Percentiles rank a stretch among this genome's conserved stretches.
These are phyloP conservation scores for Myiopsitta monachus DNA, from an alignment of 2,113 vertebrate species.

Conservation along the genomic window DNA sequence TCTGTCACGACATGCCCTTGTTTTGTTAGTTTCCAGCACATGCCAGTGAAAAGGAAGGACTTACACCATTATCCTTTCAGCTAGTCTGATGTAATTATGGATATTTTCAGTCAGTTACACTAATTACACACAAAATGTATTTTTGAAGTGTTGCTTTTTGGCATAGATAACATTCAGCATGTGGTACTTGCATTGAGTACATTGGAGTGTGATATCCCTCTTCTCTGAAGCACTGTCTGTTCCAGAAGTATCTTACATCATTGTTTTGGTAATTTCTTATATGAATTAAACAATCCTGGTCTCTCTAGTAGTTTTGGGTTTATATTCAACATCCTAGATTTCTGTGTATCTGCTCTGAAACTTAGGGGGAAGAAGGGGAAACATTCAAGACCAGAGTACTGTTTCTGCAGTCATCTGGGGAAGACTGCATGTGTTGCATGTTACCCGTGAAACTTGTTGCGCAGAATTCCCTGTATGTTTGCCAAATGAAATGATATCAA, in stretches of 20 bases:
- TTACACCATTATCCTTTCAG: neutral
- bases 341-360: neutral
- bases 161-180: neutral
- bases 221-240: neutral
- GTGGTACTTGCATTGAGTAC: neutral
- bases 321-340: neutral
- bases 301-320: neutral
- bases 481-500: neutral
- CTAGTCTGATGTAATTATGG: neutral
- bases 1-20: neutral
- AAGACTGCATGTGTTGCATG: neutral
- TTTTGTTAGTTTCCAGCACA: neutral
- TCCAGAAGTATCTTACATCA: neutral
- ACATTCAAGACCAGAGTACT: neutral
- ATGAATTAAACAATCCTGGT: neutral
- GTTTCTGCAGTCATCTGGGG: neutral
- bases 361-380: neutral
- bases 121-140: neutral
- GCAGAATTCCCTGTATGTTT: neutral
- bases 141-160: neutral
- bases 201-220: neutral
- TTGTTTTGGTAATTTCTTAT: neutral
- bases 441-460: neutral
- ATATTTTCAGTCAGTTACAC: neutral
- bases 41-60: neutral